Percentiles rank a stretch among this genome's conserved stretches.
Evolutionary conservation across 2,797 vertebrate species (phyloP).

Genomic region (Buceros bicornis): DNA sequence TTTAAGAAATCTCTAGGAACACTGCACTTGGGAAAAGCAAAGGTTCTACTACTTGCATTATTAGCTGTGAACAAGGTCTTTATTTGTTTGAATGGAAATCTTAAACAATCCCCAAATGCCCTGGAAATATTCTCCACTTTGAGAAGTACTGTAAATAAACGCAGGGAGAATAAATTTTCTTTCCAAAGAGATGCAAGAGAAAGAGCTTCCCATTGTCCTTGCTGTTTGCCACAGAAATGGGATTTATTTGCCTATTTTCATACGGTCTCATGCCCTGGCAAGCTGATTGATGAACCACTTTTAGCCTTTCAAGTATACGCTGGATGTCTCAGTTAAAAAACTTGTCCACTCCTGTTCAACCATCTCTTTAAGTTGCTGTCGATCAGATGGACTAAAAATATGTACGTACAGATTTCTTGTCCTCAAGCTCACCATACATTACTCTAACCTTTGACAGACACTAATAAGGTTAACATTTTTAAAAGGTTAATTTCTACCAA

Average conservation of each 20-base stretch:
- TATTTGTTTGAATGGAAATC: background rate
- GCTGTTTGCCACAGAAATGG: background rate
- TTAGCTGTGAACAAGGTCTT: background rate
- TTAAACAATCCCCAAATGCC: background rate
- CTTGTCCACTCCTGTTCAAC: background rate
- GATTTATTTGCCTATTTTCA: background rate
- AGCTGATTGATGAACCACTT: background rate
- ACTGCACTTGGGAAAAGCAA: background rate
- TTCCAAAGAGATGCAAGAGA: background rate
- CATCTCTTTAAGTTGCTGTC: background rate
- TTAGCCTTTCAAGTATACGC: background rate
- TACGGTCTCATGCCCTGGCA: background rate
- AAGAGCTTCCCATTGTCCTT: background rate
- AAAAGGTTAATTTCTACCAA: background rate
- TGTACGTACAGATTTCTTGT: background rate
- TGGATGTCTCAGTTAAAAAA: background rate
- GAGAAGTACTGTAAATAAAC: background rate
- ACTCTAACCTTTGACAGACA: background rate
- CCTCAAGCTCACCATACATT: background rate
- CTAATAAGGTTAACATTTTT: background rate
- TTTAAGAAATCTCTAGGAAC: background rate
- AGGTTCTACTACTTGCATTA: background rate
- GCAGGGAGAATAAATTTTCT: background rate
- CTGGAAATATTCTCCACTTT: background rate
- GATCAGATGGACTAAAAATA: slow-evolving; percentile 14